Conservation (phyloP, 2,113 vertebrate genomes). For the Cromileptes altivelis region DNA sequence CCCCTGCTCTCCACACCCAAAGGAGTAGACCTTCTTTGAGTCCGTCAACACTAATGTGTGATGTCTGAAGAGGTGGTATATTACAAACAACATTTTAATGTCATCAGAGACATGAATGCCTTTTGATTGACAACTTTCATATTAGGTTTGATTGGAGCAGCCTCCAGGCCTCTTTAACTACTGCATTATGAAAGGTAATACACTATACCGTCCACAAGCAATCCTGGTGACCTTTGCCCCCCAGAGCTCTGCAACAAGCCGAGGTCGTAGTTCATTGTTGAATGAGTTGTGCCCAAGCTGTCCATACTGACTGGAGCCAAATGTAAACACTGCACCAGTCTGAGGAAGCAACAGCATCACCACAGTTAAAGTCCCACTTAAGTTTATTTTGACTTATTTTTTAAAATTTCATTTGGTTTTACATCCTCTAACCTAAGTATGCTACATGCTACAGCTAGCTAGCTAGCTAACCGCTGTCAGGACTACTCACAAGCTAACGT, state of each 20-base stretch:
- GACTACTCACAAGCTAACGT: too few relatives aligned
- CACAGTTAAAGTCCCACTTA: too few relatives aligned
- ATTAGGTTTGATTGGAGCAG: not conserved
- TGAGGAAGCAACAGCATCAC: constrained; percentile 7
- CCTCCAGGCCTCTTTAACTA: not conserved
- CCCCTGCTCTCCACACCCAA: constrained; percentile 70
- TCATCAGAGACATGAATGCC: not conserved
- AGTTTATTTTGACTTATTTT: too few relatives aligned
- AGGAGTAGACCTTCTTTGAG: constrained; percentile 68
- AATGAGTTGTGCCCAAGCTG: constrained; percentile 94
- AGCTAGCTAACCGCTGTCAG: too few relatives aligned
- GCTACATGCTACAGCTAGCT: too few relatives aligned
- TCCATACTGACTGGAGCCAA: constrained; percentile 92
- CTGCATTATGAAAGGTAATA: not conserved
- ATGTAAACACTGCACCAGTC: constrained; percentile 93
- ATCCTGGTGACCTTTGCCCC: constrained; percentile 88
- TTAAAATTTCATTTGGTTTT: too few relatives aligned
- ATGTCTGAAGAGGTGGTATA: constrained; percentile 40
- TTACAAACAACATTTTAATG: not conserved
- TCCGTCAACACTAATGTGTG: constrained; percentile 71
- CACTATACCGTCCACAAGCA: constrained; percentile 90
- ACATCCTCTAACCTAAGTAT: too few relatives aligned
- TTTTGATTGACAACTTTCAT: not conserved
- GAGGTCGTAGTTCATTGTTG: constrained; percentile 90
- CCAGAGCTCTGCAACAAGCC: constrained; percentile 90